Percentiles rank a stretch among this genome's conserved stretches.
Conservation (phyloP, 2,888 invertebrate species). For the Drosophila sordidula region DNA sequence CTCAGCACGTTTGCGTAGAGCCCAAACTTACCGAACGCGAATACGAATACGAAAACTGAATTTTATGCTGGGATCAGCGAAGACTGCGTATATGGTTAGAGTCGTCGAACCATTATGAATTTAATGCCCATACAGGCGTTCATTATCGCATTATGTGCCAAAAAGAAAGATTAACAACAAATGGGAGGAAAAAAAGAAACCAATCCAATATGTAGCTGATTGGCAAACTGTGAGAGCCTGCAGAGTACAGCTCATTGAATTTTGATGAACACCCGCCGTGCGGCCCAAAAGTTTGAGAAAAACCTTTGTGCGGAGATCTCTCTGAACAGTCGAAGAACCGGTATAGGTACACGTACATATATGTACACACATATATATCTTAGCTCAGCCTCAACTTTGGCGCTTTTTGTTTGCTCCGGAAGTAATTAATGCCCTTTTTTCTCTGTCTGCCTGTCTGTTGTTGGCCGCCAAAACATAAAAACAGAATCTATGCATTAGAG, state of each 20-base stretch:
- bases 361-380: conserved; percentile 24
- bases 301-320: conserved; percentile 39
- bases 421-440: conserved; percentile 73
- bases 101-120: conserved; percentile 43
- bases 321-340: conserved; percentile 44
- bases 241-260: conserved; percentile 64
- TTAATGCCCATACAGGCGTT: conserved; percentile 38
- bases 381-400: conserved; percentile 33
- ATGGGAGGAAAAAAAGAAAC: conserved; percentile 13
- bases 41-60: conserved; percentile 8
- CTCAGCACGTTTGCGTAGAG: conserved; percentile 71
- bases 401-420: conserved; percentile 68
- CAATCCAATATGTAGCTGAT: conserved; percentile 49
- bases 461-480: conserved; percentile 54
- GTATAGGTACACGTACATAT: conserved; percentile 28
- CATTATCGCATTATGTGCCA: conserved; percentile 65
- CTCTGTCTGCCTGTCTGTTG: conserved; percentile 26
- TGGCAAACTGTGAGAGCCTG: conserved; percentile 52
- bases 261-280: conserved; percentile 76
- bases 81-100: conserved; percentile 11
- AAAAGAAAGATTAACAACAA: conserved; percentile 18
- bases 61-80: conserved; percentile 44
- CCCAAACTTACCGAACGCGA: not conserved
- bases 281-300: conserved; percentile 40
- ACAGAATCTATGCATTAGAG: conserved; percentile 76